phyloP scores from a whole-genome alignment of 2,888 invertebrate genomes.

The Athalia cordata region DNA sequence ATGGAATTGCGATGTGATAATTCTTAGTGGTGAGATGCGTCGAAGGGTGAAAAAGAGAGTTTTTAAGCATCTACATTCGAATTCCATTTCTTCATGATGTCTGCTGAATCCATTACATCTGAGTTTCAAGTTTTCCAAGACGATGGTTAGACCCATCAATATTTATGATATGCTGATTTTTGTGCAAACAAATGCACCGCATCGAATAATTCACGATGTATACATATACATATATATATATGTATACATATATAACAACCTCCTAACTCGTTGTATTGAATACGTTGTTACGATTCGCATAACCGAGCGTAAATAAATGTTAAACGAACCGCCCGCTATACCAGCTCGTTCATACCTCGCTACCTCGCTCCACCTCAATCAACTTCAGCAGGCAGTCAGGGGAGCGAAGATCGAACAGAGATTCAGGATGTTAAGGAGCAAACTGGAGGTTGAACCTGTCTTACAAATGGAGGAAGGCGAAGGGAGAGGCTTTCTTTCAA shows the following conservation, averaged over 20 bases:
- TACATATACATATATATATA: neutral
- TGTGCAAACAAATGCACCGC: conserved; percentile 22
- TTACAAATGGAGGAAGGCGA: conserved; percentile 10
- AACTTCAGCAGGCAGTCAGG: conserved; percentile 34
- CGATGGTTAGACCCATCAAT: conserved; percentile 12
- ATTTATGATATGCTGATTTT: conserved; percentile 28
- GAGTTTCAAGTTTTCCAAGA: conserved; percentile 1
- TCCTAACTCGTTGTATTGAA: too few species aligned
- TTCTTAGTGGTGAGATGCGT: too few species aligned
- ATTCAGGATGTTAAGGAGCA: conserved; percentile 6
- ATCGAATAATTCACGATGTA: conserved; percentile 4
- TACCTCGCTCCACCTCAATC: conserved; percentile 32
- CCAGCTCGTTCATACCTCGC: conserved; percentile 1
- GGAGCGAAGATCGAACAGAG: conserved; percentile 37
- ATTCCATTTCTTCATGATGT: conserved; percentile 1
- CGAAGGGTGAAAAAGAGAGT: too few species aligned
- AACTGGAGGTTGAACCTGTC: conserved; percentile 1
- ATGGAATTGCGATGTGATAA: too few species aligned
- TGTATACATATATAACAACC: too few species aligned
- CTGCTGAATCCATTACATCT: conserved; percentile 4
- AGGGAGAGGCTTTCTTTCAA: conserved; percentile 10
- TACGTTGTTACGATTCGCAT: conserved; percentile 3
- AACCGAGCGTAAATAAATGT: conserved; percentile 20
- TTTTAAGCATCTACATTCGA: neutral
- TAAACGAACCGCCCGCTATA: conserved; percentile 5